These are phyloP conservation scores for Mustelus asterias DNA, from an alignment of 2,113 vertebrate species.

Conservation along the genomic window DNA sequence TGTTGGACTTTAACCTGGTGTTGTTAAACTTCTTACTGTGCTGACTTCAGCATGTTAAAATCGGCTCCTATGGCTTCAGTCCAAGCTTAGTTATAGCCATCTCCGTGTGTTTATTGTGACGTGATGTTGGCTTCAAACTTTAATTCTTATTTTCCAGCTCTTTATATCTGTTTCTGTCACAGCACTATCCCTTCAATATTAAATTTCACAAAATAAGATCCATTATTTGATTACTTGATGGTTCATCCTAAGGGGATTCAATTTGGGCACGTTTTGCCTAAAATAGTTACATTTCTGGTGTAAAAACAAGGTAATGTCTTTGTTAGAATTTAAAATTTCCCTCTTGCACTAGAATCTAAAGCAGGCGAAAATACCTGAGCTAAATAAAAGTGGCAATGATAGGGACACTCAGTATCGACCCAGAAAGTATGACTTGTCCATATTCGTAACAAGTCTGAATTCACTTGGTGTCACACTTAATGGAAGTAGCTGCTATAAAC, in stretches of 20 bases:
- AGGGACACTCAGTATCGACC: not conserved
- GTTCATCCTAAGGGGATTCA: not conserved
- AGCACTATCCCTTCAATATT: not conserved
- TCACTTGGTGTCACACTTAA: not conserved
- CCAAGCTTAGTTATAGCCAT: not conserved
- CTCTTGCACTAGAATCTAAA: not conserved
- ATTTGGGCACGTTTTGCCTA: not conserved
- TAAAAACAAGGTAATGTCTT: not conserved
- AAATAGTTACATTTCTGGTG: not conserved
- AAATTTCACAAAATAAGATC: not conserved
- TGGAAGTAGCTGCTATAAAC: not conserved
- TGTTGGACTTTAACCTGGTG: too few species aligned
- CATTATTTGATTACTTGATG: not conserved
- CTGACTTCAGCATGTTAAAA: not conserved
- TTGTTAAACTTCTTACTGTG: too few species aligned
- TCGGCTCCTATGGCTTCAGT: not conserved
- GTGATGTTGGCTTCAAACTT: not conserved
- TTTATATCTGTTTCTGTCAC: not conserved
- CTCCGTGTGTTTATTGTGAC: not conserved
- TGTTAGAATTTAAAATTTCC: not conserved
- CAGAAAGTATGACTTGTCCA: not conserved
- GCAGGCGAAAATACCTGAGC: not conserved
- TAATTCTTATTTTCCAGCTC: too few species aligned
- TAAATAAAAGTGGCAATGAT: not conserved
- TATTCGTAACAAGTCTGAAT: not conserved